Conservation (phyloP, 2,797 vertebrate genomes). For the Decapterus maruadsi region DNA sequence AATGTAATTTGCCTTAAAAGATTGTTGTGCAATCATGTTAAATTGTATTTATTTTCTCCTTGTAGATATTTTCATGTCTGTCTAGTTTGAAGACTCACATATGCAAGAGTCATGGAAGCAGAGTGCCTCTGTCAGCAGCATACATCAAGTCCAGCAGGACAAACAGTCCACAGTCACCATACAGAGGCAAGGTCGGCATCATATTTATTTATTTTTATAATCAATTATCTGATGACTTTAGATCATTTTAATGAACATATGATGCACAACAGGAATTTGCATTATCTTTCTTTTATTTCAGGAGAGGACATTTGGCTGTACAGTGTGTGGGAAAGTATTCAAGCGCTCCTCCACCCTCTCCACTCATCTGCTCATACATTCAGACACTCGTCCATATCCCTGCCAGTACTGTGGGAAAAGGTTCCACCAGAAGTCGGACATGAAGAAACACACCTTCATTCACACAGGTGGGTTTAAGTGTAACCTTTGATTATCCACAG, state of each 20-base stretch:
- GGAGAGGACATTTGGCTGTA: constrained; percentile 80
- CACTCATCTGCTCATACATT: constrained; percentile 86
- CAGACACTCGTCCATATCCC: constrained; percentile 81
- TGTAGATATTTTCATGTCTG: constrained; percentile 75
- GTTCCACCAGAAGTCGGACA: constrained; percentile 89
- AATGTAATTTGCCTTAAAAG: too few species aligned
- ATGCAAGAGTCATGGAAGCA: constrained; percentile 66
- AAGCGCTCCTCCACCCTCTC: constrained; percentile 83
- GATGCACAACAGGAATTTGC: not conserved
- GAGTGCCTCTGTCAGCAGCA: constrained; percentile 32
- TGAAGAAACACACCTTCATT: constrained; percentile 91
- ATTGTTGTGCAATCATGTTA: too few species aligned
- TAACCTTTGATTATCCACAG: not conserved
- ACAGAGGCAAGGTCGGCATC: constrained; percentile 75
- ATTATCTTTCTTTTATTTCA: constrained; percentile 38
- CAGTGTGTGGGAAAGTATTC: constrained; percentile 82
- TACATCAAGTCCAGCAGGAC: constrained; percentile 46
- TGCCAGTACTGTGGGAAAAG: constrained; percentile 84
- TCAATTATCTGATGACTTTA: not conserved
- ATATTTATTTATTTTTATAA: not conserved
- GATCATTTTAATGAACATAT: not conserved
- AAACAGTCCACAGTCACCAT: constrained; percentile 6
- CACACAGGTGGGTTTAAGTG: constrained; percentile 71
- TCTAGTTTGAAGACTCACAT: constrained; percentile 75
- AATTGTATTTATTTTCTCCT: constrained; percentile 9